Evolutionary conservation across 2,113 vertebrate genomes (phyloP).

Genomic region (Capreolus pygargus): DNA sequence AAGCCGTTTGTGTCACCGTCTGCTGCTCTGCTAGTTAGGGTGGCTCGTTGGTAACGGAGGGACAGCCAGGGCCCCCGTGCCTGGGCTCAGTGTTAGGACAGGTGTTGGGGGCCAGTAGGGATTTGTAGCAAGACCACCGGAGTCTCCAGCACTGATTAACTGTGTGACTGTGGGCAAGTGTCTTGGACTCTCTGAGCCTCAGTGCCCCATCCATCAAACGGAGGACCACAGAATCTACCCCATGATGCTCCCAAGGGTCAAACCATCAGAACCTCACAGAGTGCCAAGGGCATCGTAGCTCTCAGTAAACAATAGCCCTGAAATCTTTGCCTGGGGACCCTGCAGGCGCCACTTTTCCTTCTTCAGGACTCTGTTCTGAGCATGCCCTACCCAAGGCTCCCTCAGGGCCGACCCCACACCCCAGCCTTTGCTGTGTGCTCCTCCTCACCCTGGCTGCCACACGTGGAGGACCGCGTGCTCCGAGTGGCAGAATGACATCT

Average conservation of each 20-base stretch:
- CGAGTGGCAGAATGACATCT: background rate
- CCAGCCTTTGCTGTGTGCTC: accelerated
- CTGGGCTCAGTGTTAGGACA: background rate
- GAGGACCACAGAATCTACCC: background rate
- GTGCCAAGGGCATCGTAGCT: background rate
- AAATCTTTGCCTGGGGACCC: background rate
- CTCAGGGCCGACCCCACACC: background rate
- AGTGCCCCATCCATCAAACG: background rate
- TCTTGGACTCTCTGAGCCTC: background rate
- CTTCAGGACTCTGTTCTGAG: background rate
- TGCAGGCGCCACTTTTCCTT: background rate
- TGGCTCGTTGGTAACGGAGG: background rate
- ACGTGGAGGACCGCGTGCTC: accelerated
- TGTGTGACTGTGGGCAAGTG: background rate
- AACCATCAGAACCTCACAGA: background rate
- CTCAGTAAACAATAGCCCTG: background rate
- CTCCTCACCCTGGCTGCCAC: accelerated
- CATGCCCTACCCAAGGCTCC: accelerated
- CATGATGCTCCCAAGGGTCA: background rate
- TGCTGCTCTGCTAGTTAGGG: background rate
- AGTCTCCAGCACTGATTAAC: background rate
- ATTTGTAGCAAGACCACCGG: accelerated
- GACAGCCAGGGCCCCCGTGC: background rate
- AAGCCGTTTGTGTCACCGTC: background rate
- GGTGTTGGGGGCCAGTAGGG: background rate